Percentiles rank a stretch among this genome's conserved stretches.
phyloP scores from a whole-genome alignment of 2,888 invertebrate species.

The Eupithecia tripunctaria region DNA sequence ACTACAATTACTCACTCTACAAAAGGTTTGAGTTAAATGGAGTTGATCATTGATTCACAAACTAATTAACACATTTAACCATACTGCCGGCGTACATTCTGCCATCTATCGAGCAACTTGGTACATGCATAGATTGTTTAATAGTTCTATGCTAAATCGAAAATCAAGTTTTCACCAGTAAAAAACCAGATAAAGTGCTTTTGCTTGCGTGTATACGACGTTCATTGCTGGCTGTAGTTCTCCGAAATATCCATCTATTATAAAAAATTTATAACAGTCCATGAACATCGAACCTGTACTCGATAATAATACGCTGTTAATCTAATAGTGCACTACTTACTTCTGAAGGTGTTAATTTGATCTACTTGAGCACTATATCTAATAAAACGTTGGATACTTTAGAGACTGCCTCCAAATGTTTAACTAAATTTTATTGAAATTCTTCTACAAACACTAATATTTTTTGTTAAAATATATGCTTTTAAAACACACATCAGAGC shows the following conservation, averaged over 20 bases:
- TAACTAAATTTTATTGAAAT: not conserved
- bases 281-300: not conserved
- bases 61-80: no score
- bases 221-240: not conserved
- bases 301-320: not conserved
- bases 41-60: no score
- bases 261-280: not conserved
- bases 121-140: not conserved
- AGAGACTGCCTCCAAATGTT: not conserved
- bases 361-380: not conserved
- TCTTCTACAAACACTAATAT: not conserved
- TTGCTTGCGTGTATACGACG: not conserved
- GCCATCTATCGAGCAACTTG: not conserved
- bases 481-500: constrained; percentile 16
- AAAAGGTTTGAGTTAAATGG: no score
- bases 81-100: not conserved
- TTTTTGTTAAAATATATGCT: not conserved
- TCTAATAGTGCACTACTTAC: not conserved
- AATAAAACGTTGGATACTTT: not conserved
- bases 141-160: not conserved
- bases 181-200: not conserved
- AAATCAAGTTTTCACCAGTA: not conserved
- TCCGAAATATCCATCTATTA: not conserved
- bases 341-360: not conserved
- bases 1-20: no score